Percentiles rank a stretch among this genome's conserved stretches.
Conservation (phyloP, 1,140 invertebrate species). For the Zelostemma sp. region DNA sequence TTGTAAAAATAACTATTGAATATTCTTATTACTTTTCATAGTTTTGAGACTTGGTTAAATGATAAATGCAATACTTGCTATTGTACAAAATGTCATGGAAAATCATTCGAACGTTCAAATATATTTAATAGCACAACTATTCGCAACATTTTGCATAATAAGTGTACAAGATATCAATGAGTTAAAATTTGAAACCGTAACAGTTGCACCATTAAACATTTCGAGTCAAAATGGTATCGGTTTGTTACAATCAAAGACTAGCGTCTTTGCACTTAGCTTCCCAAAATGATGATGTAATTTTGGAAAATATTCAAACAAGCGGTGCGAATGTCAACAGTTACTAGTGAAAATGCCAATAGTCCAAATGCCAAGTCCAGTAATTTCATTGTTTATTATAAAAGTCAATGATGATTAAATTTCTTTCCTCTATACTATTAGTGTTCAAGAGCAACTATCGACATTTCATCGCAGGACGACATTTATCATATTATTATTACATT, state of each 20-base stretch:
- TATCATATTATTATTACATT: not conserved
- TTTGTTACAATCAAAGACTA: constrained; percentile 2
- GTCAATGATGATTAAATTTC: not conserved
- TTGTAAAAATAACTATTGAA: constrained; percentile 18
- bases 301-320: not conserved
- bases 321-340: constrained; percentile 2
- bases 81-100: constrained; percentile 4
- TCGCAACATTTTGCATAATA: constrained; percentile 13
- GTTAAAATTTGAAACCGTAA: not conserved
- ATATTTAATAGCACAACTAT: constrained; percentile 2
- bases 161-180: not conserved
- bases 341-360: constrained; percentile 6
- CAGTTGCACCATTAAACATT: constrained; percentile 6
- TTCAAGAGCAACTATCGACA: constrained; percentile 14
- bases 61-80: constrained; percentile 1
- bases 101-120: constrained; percentile 1
- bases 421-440: not conserved
- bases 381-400: not conserved
- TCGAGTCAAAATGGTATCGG: not conserved
- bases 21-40: not conserved
- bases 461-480: not conserved
- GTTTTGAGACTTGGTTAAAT: not conserved
- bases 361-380: not conserved
- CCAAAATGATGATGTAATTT: not conserved
- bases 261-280: not conserved